Conservation (phyloP, 2,888 invertebrate species). For the Yponomeuta evonymella region DNA sequence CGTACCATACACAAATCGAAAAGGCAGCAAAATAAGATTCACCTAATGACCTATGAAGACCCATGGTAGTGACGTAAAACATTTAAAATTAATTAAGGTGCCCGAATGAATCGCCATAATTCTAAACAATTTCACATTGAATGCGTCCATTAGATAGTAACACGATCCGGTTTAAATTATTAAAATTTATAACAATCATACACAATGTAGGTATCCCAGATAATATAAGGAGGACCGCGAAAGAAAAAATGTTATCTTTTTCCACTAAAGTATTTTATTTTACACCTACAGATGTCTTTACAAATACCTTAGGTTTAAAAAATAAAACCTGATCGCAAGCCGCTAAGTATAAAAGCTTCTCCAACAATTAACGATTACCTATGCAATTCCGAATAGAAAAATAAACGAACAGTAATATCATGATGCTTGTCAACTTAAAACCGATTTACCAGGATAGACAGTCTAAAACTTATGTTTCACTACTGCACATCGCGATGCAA, state of each 20-base stretch:
- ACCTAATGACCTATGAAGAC: background rate
- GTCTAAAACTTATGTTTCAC: slow-evolving; percentile 35
- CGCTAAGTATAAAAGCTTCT: slow-evolving; percentile 65
- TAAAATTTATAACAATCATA: slow-evolving; percentile 21
- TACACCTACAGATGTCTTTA: slow-evolving; percentile 63
- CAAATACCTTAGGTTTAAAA: slow-evolving; percentile 58
- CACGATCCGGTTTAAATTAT: slow-evolving; percentile 27
- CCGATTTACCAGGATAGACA: slow-evolving; percentile 1
- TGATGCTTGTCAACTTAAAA: slow-evolving; percentile 6
- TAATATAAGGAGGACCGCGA: slow-evolving; percentile 13
- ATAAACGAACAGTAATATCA: slow-evolving; percentile 39
- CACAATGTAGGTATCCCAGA: background rate
- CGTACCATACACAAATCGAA: background rate
- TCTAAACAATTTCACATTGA: slow-evolving; percentile 48
- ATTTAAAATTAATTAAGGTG: slow-evolving; percentile 49
- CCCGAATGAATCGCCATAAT: slow-evolving; percentile 37
- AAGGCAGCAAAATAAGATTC: background rate
- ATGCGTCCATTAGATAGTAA: slow-evolving; percentile 27
- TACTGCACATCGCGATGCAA: slow-evolving; percentile 53
- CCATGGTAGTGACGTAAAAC: slow-evolving; percentile 25
- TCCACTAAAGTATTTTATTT: slow-evolving; percentile 67
- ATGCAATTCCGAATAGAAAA: slow-evolving; percentile 55
- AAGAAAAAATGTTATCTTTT: slow-evolving; percentile 46
- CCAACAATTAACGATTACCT: slow-evolving; percentile 61
- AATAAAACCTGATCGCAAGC: slow-evolving; percentile 69